Conservation (phyloP, 2,797 vertebrate genomes). For the Pelodytes ibericus region DNA sequence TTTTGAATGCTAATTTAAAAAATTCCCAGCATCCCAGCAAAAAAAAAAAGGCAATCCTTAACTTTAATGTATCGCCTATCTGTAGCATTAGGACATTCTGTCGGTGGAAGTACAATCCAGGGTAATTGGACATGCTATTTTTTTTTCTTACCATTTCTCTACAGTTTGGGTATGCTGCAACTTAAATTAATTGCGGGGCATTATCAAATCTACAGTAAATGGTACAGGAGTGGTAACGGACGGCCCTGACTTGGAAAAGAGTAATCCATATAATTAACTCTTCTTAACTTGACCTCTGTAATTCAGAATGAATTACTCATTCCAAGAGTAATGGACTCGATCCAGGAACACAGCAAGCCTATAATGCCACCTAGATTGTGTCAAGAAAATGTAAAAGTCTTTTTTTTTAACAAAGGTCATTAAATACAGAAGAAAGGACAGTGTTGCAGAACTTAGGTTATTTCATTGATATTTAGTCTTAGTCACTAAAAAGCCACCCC, state of each 20-base stretch:
- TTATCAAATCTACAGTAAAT: neutral
- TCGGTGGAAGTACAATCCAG: too few species aligned
- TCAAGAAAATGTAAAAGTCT: slow-evolving; percentile 7
- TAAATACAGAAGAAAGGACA: slow-evolving; percentile 10
- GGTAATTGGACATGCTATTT: too few species aligned
- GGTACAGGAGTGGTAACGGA: neutral
- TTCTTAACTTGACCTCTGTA: slow-evolving; percentile 28
- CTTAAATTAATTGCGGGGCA: neutral
- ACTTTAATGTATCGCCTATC: too few species aligned
- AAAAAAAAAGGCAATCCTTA: too few species aligned
- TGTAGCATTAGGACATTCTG: too few species aligned
- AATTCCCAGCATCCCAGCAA: too few species aligned
- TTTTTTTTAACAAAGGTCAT: slow-evolving; percentile 30
- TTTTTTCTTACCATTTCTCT: too few species aligned
- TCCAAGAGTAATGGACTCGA: slow-evolving; percentile 34
- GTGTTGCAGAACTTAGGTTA: neutral
- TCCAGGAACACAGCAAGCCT: slow-evolving; percentile 22
- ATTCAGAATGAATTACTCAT: slow-evolving; percentile 35
- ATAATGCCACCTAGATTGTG: slow-evolving; percentile 26
- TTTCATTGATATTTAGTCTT: neutral
- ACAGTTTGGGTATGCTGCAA: neutral
- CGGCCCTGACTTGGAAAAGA: neutral
- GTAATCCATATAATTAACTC: slow-evolving; percentile 36
- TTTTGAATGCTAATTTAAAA: too few species aligned
- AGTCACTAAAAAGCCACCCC: neutral